Percentiles rank a stretch among this genome's conserved stretches.
Evolutionary conservation across 2,113 vertebrate genomes (phyloP).

Genomic region (Vulpes vulpes): DNA sequence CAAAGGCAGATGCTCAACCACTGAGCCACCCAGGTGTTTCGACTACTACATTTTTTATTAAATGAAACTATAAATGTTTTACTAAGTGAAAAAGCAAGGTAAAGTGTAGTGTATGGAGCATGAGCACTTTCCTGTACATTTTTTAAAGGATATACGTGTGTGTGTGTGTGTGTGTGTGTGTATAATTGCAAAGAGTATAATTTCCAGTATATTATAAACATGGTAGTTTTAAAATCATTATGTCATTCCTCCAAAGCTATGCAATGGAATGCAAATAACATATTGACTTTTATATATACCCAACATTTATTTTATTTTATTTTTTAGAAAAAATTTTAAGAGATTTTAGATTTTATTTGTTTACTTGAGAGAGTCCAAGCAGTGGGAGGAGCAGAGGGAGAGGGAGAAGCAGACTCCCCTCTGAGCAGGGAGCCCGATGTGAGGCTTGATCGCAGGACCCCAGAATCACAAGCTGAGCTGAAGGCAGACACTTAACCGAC

Average conservation of each 20-base stretch:
- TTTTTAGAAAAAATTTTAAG: no score
- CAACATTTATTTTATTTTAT: not conserved
- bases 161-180: not conserved
- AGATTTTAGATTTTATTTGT: no score
- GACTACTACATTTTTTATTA: not conserved
- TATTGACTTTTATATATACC: not conserved
- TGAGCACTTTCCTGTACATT: not conserved
- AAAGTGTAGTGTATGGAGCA: not conserved
- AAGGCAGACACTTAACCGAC: no score
- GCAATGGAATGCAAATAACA: not conserved
- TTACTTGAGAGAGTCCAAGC: no score
- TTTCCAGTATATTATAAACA: not conserved
- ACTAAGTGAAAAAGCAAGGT: not conserved
- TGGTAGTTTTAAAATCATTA: not conserved
- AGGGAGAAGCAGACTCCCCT: no score
- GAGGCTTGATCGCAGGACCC: no score
- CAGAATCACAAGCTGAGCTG: no score
- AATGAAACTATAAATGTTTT: not conserved
- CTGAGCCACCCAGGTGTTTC: no score
- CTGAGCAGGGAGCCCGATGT: no score
- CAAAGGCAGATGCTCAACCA: no score
- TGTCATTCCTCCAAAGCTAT: not conserved
- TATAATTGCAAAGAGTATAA: not conserved
- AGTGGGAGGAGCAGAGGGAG: no score
- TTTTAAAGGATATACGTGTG: not conserved